A percentile compares a stretch with the other conserved stretches of the same genome.
Conservation (phyloP, 2,888 invertebrate genomes). For the Trichopria drosophilae region DNA sequence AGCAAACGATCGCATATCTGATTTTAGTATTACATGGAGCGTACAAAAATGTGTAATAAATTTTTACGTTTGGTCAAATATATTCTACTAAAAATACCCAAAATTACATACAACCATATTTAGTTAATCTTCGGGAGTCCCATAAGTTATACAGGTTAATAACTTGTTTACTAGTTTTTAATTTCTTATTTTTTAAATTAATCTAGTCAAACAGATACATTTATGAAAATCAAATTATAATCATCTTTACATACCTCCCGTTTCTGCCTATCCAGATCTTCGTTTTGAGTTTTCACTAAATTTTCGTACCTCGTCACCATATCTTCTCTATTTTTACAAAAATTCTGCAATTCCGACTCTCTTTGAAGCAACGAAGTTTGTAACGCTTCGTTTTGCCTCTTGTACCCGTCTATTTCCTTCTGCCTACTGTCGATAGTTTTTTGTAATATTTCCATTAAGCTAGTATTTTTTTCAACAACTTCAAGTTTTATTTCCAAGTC, state of each 20-base stretch:
- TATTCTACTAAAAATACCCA: too few species aligned
- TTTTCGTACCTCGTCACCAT: constrained; percentile 44
- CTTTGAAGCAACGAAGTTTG: constrained; percentile 36
- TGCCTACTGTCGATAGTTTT: constrained; percentile 9
- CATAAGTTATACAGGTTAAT: too few species aligned
- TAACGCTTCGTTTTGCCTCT: constrained; percentile 17
- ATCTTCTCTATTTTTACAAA: constrained; percentile 45
- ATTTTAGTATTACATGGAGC: too few species aligned
- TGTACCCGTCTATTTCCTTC: constrained; percentile 15
- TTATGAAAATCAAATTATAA: neutral
- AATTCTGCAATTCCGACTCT: constrained; percentile 46
- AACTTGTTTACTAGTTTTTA: too few species aligned
- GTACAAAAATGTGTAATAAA: too few species aligned
- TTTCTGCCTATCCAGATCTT: constrained; percentile 43
- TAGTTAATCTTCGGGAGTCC: too few species aligned
- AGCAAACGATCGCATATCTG: too few species aligned
- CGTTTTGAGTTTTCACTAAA: constrained; percentile 41
- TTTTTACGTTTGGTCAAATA: too few species aligned
- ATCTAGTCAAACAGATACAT: neutral
- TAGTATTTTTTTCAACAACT: constrained; percentile 32
- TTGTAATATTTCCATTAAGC: neutral
- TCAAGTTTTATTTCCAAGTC: constrained; percentile 33
- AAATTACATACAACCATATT: too few species aligned
- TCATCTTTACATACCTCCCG: constrained; percentile 36
- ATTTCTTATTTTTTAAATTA: neutral